These are phyloP conservation scores for Nyctereutes procyonoides DNA, from an alignment of 2,113 vertebrate genomes.

Conservation along the genomic window DNA sequence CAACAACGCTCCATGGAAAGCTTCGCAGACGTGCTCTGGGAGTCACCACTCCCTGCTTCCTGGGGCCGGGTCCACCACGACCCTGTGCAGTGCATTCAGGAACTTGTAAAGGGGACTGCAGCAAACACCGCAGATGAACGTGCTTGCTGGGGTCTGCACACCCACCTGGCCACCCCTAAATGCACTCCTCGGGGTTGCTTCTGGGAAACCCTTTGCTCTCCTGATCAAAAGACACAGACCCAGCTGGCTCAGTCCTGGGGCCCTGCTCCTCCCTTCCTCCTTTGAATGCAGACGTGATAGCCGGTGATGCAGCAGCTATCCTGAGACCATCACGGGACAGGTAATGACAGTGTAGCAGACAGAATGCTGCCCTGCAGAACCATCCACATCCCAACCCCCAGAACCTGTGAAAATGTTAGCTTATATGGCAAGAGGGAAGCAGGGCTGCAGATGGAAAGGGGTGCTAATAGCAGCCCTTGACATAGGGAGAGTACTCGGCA, in stretches of 20 bases:
- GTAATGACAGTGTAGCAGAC: not conserved
- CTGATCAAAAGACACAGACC: not conserved
- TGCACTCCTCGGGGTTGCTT: not conserved
- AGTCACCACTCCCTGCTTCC: not conserved
- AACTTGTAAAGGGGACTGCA: not conserved
- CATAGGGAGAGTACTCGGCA: rapidly evolving
- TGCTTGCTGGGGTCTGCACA: not conserved
- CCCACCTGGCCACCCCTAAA: not conserved
- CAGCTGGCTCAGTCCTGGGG: not conserved
- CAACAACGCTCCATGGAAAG: not conserved
- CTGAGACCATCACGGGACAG: not conserved
- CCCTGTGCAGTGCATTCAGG: not conserved
- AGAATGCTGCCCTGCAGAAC: not conserved
- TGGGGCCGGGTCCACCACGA: not conserved
- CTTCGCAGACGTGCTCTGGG: not conserved
- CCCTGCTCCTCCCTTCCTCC: not conserved
- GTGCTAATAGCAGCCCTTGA: not conserved
- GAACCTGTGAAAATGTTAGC: not conserved
- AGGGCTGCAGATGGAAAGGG: not conserved
- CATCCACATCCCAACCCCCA: not conserved
- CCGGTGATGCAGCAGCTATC: not conserved
- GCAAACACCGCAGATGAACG: rapidly evolving
- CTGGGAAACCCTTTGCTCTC: not conserved
- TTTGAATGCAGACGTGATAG: not conserved
- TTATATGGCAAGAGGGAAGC: not conserved